Evolutionary conservation across 2,888 invertebrate species (phyloP).

Genomic region (Balanococcus diminutus): DNA sequence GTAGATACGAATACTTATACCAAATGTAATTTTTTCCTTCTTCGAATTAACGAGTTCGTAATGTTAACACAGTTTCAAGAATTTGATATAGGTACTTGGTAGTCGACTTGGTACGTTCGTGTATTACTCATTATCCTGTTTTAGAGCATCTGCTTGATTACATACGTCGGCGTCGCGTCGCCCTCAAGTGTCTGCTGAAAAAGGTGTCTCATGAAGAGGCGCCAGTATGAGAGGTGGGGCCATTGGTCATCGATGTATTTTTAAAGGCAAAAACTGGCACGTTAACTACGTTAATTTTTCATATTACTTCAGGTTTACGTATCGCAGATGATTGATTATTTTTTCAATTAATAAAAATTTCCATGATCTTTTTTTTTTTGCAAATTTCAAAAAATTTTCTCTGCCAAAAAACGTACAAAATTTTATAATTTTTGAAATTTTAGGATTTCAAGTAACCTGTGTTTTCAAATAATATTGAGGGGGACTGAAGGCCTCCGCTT

Average conservation of each 20-base stretch:
- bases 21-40: neutral
- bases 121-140: neutral
- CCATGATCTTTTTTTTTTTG: no score
- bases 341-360: no score
- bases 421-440: no score
- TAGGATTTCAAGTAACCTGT: no score
- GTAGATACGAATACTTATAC: neutral
- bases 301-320: no score
- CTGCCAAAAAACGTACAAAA: no score
- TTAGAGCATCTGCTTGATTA: neutral
- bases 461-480: no score
- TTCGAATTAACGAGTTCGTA: slow-evolving; percentile 1
- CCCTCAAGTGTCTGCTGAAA: neutral
- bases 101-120: neutral
- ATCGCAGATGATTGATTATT: no score
- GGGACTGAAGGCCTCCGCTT: no score
- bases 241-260: neutral
- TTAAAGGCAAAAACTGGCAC: no score
- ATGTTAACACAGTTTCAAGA: neutral
- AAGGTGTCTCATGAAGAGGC: neutral
- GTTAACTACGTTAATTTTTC: no score
- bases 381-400: no score
- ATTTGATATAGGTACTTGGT: neutral
- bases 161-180: neutral
- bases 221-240: neutral